Evolutionary conservation across 2,113 vertebrate species (phyloP), one percentile per base, ranked within the genome.

Genomic region (Pardalotus punctatus): DNA sequence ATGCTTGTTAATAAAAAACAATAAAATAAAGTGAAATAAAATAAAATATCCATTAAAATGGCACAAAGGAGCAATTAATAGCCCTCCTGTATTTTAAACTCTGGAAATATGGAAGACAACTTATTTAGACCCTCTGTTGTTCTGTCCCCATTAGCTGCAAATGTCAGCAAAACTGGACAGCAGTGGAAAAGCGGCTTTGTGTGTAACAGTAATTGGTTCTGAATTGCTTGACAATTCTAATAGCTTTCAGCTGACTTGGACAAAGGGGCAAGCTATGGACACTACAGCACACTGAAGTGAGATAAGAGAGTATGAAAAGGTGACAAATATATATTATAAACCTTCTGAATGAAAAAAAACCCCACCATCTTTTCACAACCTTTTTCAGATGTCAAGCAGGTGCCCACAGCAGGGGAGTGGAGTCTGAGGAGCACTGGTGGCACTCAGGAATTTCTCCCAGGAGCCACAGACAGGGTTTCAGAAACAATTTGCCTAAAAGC

Each of bases 131-230:
- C 7, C 33, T 64, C 2, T 36, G 28, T 78, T 86, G 28, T 58
- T 70, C 27, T 81, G 64, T 74, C 36, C 15, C 31, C 3, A 10
- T 77, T 74, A 78, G 64, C 42, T 66, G 50, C 65, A 71, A 64
- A 45, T 36, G 20, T n/a, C 43, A 56, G 43, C 43, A 87, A 84
- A 93, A 36, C 65, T 76, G 64, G 33, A 19, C 0, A 1, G 48
- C 69, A 74, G n/a, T 21, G 62, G 65, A 50, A 83, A 91, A 78
- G 70, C 43, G 79, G 51, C 65, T 94, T 88, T 83, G 61, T 77
- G 53, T 73, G 38, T 58, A 81, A 38, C 72, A 70, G 50, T 48
- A 80, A 81, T 48, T 70, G 45, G 6, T 86, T 92, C 60, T 81
- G 47, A 78, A 89, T 86, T 74, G 47, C 51, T 56, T 81, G 69